A percentile compares a stretch with the other conserved stretches of the same genome.
phyloP scores from a whole-genome alignment of 2,113 vertebrate species.

The Apistogramma diplotaenia region DNA sequence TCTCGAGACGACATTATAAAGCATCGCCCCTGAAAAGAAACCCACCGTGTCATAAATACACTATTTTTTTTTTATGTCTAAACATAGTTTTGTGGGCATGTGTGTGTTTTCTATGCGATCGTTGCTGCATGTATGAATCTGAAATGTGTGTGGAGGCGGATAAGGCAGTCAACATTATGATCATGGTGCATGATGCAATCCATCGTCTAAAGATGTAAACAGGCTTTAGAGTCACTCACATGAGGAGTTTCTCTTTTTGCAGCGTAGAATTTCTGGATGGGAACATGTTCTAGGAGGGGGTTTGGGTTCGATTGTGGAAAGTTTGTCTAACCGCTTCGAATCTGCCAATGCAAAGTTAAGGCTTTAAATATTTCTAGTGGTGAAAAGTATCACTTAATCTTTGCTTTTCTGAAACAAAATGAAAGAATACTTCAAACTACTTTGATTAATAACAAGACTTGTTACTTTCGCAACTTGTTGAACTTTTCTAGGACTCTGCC shows the following conservation, averaged over 20 bases:
- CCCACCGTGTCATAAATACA: not conserved
- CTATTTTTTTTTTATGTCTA: not conserved
- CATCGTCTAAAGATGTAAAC: constrained; percentile 51
- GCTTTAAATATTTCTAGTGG: not conserved
- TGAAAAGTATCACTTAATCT: not conserved
- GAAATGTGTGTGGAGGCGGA: constrained; percentile 37
- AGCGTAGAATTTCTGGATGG: not conserved
- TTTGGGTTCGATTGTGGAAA: not conserved
- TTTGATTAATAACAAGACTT: not conserved
- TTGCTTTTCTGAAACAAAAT: not conserved
- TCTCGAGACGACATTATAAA: constrained; percentile 7
- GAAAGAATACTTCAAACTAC: not conserved
- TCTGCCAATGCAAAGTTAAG: not conserved
- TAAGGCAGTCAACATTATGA: constrained; percentile 33
- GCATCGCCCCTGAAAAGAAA: not conserved
- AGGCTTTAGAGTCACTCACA: constrained; percentile 29
- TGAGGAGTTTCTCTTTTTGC: constrained; percentile 7
- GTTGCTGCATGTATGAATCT: constrained; percentile 16
- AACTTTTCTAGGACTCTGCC: not conserved
- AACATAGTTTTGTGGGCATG: not conserved
- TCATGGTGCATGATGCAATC: constrained; percentile 59
- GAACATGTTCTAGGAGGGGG: not conserved
- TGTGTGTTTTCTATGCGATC: not conserved
- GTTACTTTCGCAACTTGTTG: not conserved
- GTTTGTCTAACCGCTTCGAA: not conserved